Evolutionary conservation across 2,797 vertebrate species (phyloP), one percentile per base, ranked within the genome.

Genomic region (Huso huso): DNA sequence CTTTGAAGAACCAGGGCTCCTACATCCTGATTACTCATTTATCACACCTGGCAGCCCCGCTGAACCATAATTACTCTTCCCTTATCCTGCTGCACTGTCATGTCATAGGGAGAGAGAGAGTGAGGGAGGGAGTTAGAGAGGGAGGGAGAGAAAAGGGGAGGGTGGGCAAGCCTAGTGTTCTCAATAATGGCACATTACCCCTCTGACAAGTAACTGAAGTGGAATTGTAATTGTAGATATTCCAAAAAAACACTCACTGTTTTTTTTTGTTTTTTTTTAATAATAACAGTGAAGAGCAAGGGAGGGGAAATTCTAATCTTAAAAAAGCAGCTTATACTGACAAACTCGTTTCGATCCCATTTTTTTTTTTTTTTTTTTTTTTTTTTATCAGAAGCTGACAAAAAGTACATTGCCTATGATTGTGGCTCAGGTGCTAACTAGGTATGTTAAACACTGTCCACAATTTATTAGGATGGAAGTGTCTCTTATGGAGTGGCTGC

Each of bases 11-110:
- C 89, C 75, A 81, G 86, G 90, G 92, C 93, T 95, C 91, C 88
- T 81, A 89, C 84, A 87, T 83, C 92, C 95, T 98, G 96, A 98
- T 97, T 97, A 97, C 93, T 95, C 94, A 99, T 99, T 99, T 97
- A 99, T 99, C 95, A 99, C 94, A 96, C 94, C 94, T 99, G 95
- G 94, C 96, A 98, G 95, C 92, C 92, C 89, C 89, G 91, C 93
- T 93, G 93, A 95, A 94, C 95, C 93, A 94, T 98, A 99, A 99
- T 99, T 99, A 97, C 94, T 97, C 94, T 96, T 95, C 93, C 93
- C 93, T 97, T 97, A 97, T 97, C 95, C 95, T 83, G 84, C 89
- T 69, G 77, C 86, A 91, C 94, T 97, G 95, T 96, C 96, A 97
- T 96, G 95, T 98, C 93, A 91, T 66, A 80, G 78, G 75, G 80